Evolutionary conservation across 2,888 invertebrate genomes (phyloP), one percentile per base, ranked within the genome.

Genomic region (Latrodectus hesperus): DNA sequence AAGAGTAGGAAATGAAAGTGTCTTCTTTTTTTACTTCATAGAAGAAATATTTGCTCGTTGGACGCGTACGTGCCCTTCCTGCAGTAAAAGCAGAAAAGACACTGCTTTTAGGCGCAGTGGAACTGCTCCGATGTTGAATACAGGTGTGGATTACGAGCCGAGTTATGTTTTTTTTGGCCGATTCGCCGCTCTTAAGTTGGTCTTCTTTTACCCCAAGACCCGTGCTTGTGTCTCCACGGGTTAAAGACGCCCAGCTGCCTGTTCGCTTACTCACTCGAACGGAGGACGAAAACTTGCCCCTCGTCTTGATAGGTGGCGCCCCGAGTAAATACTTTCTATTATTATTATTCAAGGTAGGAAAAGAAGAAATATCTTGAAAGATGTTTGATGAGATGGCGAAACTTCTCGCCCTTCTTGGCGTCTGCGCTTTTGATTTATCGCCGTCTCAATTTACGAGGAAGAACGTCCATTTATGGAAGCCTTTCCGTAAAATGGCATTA

Each of bases 241-340:
- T 22, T 38, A 72, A 64, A 38, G n/a, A 60, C 60, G 60, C 60
- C 60, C 79, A 79, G 70, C 77, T 81, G 76, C 77, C 77, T 26
- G 80, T 67, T 52, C 38, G 6, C 17, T 60, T n/a, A 16, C n/a
- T 12, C 12, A n/a, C n/a, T n/a, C 14, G 10, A 38, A 16, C 64
- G 65, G 65, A 60, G 70, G 68, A 60, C 52, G 71, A 65, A 64
- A 79, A 79, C 60, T 77, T 72, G 51, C 77, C 73, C 38, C 14
- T 11, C 72, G 81, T 81, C 70, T 49, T 51, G 81, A 87, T 87
- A 87, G 86, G 81, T 87, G 86, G 86, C 86, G 86, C 86, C 81
- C 67, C 81, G 60, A 76, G 81, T 87, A 87, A 81, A 87, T 81
- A 82, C 72, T 77, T 86, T 87, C 86, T 86, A 77, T 87, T 87